phyloP scores from a whole-genome alignment of 2,113 vertebrate species.

The Leptobrachium ailaonicum region DNA sequence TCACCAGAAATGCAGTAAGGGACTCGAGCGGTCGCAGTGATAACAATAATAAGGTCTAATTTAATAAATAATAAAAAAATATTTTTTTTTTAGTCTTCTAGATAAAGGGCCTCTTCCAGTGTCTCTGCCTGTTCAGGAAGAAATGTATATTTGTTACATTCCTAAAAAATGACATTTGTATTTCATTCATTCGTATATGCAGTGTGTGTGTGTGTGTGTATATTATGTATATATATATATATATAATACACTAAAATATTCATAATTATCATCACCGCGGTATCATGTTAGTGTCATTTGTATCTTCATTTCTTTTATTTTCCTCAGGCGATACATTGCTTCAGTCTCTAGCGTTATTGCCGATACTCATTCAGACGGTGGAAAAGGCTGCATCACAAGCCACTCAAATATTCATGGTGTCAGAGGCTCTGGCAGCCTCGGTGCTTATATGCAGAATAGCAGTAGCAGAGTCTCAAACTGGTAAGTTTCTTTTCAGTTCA shows the following conservation, averaged over 20 bases:
- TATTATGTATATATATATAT: too few relatives aligned
- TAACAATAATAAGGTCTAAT: too few relatives aligned
- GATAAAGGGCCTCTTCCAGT: too few relatives aligned
- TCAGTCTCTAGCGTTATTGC: constrained; percentile 80
- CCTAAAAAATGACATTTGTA: too few relatives aligned
- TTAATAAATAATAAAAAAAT: too few relatives aligned
- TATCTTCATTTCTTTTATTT: neutral
- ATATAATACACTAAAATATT: too few relatives aligned
- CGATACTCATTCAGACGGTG: constrained; percentile 83
- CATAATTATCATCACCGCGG: neutral
- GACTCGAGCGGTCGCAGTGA: too few relatives aligned
- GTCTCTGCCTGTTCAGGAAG: too few relatives aligned
- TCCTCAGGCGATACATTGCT: constrained; percentile 82
- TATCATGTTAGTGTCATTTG: neutral
- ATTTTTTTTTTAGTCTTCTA: too few relatives aligned
- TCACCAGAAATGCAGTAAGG: too few relatives aligned
- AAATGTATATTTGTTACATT: too few relatives aligned
- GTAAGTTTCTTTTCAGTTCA: constrained; percentile 64
- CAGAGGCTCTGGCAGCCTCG: constrained; percentile 85
- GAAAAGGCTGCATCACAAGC: constrained; percentile 89
- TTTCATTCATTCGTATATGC: neutral
- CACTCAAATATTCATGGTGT: constrained; percentile 83
- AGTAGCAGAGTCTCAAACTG: constrained; percentile 77
- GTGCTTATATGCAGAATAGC: constrained; percentile 86
- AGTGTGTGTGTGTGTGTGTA: neutral